Percentiles rank a stretch among this genome's conserved stretches.
phyloP scores from a whole-genome alignment of 2,113 vertebrate species.

The Anguilla japonica region DNA sequence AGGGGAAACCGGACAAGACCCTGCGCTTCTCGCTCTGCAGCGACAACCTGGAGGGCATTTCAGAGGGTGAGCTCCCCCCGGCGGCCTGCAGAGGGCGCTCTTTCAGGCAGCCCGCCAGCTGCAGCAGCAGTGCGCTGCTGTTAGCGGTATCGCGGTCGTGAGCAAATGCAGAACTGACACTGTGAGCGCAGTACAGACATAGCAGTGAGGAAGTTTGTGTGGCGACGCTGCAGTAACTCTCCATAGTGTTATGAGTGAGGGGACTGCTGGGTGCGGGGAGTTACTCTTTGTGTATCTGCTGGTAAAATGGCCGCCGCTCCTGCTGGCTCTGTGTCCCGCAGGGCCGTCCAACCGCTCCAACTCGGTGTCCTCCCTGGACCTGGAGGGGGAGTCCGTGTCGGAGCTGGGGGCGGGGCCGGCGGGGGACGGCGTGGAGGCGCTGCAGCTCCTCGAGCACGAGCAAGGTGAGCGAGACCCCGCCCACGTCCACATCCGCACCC shows the following conservation, averaged over 20 bases:
- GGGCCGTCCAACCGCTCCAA: conserved; percentile 98
- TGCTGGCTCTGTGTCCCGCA: conserved; percentile 47
- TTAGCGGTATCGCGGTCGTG: neutral
- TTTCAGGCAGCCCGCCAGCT: neutral
- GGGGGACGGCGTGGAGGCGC: conserved; percentile 92
- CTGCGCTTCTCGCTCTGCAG: conserved; percentile 99
- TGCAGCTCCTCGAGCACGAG: conserved; percentile 94
- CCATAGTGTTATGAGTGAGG: too few relatives aligned
- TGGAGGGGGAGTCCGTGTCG: conserved; percentile 95
- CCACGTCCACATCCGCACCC: conserved; percentile 21
- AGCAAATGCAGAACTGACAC: neutral
- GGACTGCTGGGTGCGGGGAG: too few relatives aligned
- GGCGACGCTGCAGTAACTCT: too few relatives aligned
- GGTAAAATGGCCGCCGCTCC: too few relatives aligned
- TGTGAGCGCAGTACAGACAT: too few relatives aligned
- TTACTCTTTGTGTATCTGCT: too few relatives aligned
- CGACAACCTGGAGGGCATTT: conserved; percentile 99
- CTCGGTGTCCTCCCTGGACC: conserved; percentile 94
- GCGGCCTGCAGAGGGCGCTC: conserved; percentile 26
- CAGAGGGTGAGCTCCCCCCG: conserved; percentile 83
- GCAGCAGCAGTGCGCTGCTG: too few relatives aligned
- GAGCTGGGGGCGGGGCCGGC: conserved; percentile 92
- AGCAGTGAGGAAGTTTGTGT: too few relatives aligned
- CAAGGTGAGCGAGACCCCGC: conserved; percentile 71
- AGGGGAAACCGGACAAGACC: conserved; percentile 99